Conservation (phyloP, 2,888 invertebrate species). For the Lepetodrilus schrolli region DNA sequence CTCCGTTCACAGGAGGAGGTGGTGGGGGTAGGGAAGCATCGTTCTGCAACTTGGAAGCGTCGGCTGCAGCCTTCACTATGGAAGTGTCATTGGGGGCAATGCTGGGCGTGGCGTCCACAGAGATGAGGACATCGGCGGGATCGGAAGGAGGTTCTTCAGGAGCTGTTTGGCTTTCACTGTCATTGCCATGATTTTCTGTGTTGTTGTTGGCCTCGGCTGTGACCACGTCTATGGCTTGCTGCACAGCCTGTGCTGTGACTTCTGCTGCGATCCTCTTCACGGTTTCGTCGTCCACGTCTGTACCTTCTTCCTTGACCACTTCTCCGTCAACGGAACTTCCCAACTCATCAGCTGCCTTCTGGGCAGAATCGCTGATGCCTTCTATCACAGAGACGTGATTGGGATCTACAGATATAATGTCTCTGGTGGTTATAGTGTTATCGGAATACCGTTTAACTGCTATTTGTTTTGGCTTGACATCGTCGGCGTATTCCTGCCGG, state of each 20-base stretch:
- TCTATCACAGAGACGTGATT: neutral
- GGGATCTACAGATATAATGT: neutral
- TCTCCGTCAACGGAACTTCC: neutral
- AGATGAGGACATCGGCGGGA: neutral
- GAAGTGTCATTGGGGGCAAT: neutral
- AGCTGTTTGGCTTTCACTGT: neutral
- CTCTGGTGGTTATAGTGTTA: neutral
- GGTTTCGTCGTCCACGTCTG: slow-evolving; percentile 36
- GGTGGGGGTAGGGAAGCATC: neutral
- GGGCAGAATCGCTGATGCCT: neutral
- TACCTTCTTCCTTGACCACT: neutral
- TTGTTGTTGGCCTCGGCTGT: slow-evolving; percentile 19
- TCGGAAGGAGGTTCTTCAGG: neutral
- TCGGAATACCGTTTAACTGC: neutral
- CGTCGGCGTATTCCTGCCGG: neutral
- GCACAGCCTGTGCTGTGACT: slow-evolving; percentile 44
- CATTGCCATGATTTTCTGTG: too few species aligned
- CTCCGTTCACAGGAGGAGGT: slow-evolving; percentile 5
- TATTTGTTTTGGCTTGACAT: slow-evolving; percentile 2
- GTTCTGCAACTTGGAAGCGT: neutral
- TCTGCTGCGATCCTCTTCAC: slow-evolving; percentile 42
- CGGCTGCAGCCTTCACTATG: neutral
- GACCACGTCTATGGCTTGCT: slow-evolving; percentile 47
- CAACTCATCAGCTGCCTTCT: neutral
- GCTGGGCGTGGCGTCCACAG: neutral